A percentile compares a stretch with the other conserved stretches of the same genome.
Conservation (phyloP, 2,113 vertebrate genomes). For the Kryptolebias marmoratus region DNA sequence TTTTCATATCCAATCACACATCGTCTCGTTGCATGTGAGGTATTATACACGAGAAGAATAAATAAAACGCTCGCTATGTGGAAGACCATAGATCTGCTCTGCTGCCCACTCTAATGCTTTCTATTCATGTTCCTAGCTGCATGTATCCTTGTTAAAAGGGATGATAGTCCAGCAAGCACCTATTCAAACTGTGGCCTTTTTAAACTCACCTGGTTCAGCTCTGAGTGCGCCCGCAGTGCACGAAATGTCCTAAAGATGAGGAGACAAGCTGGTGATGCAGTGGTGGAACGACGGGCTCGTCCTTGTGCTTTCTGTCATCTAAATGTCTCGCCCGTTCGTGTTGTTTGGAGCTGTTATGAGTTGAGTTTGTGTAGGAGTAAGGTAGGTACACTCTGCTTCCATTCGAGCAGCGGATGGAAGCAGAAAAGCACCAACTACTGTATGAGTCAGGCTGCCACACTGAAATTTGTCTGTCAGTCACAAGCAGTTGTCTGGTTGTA, state of each 20-base stretch:
- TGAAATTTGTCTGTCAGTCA: slow-evolving; percentile 4
- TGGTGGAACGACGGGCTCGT: slow-evolving; percentile 20
- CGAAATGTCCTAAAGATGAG: slow-evolving; percentile 25
- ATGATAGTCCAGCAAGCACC: slow-evolving; percentile 33
- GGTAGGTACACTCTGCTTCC: slow-evolving; percentile 40
- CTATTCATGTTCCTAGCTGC: slow-evolving; percentile 59
- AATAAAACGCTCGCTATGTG: slow-evolving; percentile 23
- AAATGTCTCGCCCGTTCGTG: slow-evolving; percentile 35
- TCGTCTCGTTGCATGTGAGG: slow-evolving; percentile 5
- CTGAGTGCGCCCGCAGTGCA: slow-evolving; percentile 6
- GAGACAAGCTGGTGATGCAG: slow-evolving; percentile 7
- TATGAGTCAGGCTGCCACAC: slow-evolving; percentile 45
- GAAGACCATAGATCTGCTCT: slow-evolving; percentile 40
- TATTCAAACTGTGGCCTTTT: slow-evolving; percentile 39
- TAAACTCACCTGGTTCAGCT: not conserved
- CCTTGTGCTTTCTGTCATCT: slow-evolving; percentile 28
- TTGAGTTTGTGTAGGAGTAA: slow-evolving; percentile 60
- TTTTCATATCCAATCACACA: not conserved
- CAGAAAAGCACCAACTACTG: slow-evolving; percentile 24
- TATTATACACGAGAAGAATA: slow-evolving; percentile 25
- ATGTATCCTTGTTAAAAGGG: slow-evolving; percentile 57
- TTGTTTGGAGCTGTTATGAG: slow-evolving; percentile 29
- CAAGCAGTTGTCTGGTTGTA: not conserved
- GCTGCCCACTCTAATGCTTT: slow-evolving; percentile 57
- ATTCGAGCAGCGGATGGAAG: slow-evolving; percentile 12